Evolutionary conservation across 2,113 vertebrate genomes (phyloP).

Genomic region (Apteryx mantelli): DNA sequence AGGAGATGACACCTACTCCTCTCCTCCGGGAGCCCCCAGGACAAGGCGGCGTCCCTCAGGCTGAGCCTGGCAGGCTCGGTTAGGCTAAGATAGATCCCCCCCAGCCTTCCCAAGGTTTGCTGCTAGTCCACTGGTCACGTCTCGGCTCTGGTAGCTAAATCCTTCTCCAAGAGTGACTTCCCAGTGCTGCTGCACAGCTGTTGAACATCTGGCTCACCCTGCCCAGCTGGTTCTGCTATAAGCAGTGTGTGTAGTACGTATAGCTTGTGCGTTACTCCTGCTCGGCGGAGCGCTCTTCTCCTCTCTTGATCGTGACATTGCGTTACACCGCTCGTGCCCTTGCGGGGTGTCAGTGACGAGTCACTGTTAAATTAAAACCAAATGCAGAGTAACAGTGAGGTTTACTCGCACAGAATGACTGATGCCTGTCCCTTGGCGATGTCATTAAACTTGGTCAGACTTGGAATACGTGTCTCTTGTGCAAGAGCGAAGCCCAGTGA

Average conservation of each 20-base stretch:
- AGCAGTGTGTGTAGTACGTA: background rate
- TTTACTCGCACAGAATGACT: rapidly evolving
- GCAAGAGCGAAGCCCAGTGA: background rate
- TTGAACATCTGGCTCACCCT: background rate
- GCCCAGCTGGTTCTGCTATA: background rate
- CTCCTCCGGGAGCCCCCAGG: background rate
- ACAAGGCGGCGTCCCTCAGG: background rate
- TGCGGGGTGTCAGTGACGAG: background rate
- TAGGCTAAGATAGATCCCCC: background rate
- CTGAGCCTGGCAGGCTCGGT: too few species aligned
- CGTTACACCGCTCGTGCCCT: background rate
- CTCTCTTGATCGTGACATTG: rapidly evolving
- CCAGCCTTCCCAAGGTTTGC: background rate
- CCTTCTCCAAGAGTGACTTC: background rate
- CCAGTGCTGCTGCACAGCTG: constrained; percentile 32
- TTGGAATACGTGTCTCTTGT: background rate
- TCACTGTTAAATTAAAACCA: background rate
- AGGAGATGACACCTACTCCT: rapidly evolving
- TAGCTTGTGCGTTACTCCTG: rapidly evolving
- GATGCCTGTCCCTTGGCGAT: background rate
- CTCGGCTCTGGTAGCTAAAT: background rate
- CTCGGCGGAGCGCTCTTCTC: rapidly evolving
- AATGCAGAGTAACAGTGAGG: background rate
- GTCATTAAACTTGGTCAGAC: background rate
- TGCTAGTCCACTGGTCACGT: rapidly evolving